A percentile compares a stretch with the other conserved stretches of the same genome.
Conservation (phyloP, 2,113 vertebrate species). For the Labeo catla region DNA sequence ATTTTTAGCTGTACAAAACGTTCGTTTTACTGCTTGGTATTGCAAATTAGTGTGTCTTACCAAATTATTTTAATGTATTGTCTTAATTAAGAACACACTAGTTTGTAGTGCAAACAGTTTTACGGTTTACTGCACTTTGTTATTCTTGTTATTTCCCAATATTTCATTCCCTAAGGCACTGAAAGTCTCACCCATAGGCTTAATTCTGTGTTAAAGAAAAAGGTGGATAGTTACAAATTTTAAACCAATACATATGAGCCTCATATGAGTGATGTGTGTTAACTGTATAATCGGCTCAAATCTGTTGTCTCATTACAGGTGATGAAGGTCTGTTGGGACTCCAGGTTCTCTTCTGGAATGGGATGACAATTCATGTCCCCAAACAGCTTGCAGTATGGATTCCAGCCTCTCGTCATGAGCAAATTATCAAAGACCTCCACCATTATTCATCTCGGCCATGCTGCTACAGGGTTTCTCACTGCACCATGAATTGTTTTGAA, state of each 20-base stretch:
- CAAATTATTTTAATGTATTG: too few species aligned
- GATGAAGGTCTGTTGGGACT: conserved; percentile 71
- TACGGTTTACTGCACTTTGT: too few species aligned
- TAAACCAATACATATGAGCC: not conserved
- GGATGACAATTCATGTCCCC: conserved; percentile 71
- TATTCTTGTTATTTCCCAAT: too few species aligned
- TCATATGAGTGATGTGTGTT: not conserved
- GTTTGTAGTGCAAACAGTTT: too few species aligned
- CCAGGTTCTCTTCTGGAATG: conserved; percentile 84
- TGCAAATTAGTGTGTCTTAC: too few species aligned
- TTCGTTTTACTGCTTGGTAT: too few species aligned
- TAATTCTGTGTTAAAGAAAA: too few species aligned
- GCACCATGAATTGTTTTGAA: conserved; percentile 16
- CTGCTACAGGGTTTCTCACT: conserved; percentile 22
- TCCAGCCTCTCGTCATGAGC: conserved; percentile 71
- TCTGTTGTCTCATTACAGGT: conserved; percentile 62
- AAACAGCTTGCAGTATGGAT: conserved; percentile 75
- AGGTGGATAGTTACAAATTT: not conserved
- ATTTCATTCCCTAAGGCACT: too few species aligned
- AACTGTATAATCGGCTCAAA: not conserved
- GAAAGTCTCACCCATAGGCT: too few species aligned
- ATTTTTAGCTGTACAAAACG: too few species aligned
- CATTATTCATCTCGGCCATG: conserved; percentile 39
- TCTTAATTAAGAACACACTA: too few species aligned
- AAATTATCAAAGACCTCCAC: conserved; percentile 73